Evolutionary conservation across 2,888 invertebrate species (phyloP), one percentile per base, ranked within the genome.

Genomic region (Amphipoea oculea): DNA sequence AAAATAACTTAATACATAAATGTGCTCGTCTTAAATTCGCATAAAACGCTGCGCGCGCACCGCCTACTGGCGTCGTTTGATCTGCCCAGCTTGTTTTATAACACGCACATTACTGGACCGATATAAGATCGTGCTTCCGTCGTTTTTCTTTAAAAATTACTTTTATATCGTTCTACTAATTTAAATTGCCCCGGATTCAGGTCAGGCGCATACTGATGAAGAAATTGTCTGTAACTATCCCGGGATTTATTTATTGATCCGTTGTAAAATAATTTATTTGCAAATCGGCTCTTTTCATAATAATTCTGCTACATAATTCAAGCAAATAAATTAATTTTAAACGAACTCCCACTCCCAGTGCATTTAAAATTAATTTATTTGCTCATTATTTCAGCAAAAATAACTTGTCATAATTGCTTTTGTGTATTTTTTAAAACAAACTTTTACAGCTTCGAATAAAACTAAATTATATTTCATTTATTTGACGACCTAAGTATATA

Each of bases 51-150:
- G 76, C 79, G 81, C 77, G 12, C 29, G 76, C 79, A 78, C 78
- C 86, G 79, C 86, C 88, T 79, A 84, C 87, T 67, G 54, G 42
- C 36, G 23, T 54, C 87, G 76, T 89, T 89, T 89, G 85, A 89
- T 89, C 82, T 84, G 78, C 78, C n/a, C 73, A 76, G 79, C 77
- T 78, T 73, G 73, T 83, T 83, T 85, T 88, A 82, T 86, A 81
- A 81, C 83, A 68, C 79, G 40, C 80, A 76, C 62, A 76, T 80
- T 88, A 84, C 72, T 69, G 67, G 66, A 65, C 74, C 76, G 71
- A 80, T 76, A 72, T 85, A 77, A 78, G 76, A 81, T 80, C 68
- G 54, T 67, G 67, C 80, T 81, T 88, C 85, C 87, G 87, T 81
- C 87, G 80, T 82, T 82, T 86, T 82, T 79, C 71, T 75, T 76